Evolutionary conservation across 35 echinoderm and acorn worm genomes (phyloP).

Genomic region (Lytechinus pictus): DNA sequence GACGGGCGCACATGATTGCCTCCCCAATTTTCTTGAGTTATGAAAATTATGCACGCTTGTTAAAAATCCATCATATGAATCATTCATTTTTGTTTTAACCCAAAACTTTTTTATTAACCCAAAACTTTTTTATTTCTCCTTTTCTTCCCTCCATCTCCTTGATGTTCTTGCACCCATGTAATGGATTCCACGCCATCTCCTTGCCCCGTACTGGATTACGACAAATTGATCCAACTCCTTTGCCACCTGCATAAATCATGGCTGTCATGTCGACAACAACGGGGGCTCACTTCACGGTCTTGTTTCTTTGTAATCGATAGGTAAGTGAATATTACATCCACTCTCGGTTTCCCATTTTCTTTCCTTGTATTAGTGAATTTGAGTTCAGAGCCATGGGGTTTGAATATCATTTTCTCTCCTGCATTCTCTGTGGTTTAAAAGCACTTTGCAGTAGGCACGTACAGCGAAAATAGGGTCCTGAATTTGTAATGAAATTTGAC

Average conservation of each 20-base stretch:
- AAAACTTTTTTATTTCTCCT: neutral
- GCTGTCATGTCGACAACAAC: neutral
- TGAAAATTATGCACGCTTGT: neutral
- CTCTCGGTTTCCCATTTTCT: neutral
- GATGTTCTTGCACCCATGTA: neutral
- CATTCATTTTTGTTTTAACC: neutral
- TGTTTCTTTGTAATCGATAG: slow-evolving; percentile 13
- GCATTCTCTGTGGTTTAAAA: neutral
- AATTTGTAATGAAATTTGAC: neutral
- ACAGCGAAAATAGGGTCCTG: neutral
- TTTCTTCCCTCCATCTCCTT: neutral
- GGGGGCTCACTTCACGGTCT: neutral
- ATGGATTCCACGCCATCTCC: neutral
- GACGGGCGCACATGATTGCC: neutral
- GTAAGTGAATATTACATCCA: neutral
- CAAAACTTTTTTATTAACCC: neutral
- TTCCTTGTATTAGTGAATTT: neutral
- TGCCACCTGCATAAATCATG: slow-evolving; percentile 1
- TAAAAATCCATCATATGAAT: neutral
- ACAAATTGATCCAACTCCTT: slow-evolving; percentile 3
- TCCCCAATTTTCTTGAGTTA: neutral
- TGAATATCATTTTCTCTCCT: neutral
- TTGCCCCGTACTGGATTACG: neutral
- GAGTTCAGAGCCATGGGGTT: neutral
- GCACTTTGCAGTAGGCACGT: neutral